A percentile compares a stretch with the other conserved stretches of the same genome.
Evolutionary conservation across 2,797 vertebrate species (phyloP).

Genomic region (Acestrorhynchus altus): DNA sequence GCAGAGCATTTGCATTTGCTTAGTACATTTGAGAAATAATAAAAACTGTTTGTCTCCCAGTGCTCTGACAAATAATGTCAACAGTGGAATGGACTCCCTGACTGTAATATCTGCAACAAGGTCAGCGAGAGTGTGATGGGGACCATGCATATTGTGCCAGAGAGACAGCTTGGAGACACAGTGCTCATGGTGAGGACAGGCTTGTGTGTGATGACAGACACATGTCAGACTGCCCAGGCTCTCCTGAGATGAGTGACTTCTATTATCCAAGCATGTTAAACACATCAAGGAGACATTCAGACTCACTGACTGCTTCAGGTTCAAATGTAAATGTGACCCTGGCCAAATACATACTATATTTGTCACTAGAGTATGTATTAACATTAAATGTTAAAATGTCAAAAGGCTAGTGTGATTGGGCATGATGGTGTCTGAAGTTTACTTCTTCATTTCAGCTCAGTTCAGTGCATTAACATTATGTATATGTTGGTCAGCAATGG

Average conservation of each 20-base stretch:
- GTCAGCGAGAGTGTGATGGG: background rate
- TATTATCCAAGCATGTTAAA: conserved; percentile 9
- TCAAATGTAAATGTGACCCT: background rate
- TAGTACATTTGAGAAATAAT: too few relatives aligned
- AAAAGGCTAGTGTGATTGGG: too few relatives aligned
- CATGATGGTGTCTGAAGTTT: too few relatives aligned
- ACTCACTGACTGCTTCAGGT: background rate
- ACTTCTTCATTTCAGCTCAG: too few relatives aligned
- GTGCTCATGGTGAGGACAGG: conserved; percentile 8
- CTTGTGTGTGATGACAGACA: conserved; percentile 11
- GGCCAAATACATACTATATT: background rate
- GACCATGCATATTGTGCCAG: background rate
- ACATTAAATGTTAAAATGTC: background rate
- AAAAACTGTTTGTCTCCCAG: too few relatives aligned
- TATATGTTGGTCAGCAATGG: too few relatives aligned
- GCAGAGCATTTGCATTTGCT: too few relatives aligned
- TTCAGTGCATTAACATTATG: too few relatives aligned
- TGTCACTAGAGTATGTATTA: background rate
- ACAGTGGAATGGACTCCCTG: background rate
- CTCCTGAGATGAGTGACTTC: background rate
- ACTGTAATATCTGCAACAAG: background rate
- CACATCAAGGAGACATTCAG: background rate
- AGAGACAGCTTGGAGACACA: background rate
- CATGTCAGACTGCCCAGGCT: background rate
- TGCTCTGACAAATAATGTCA: too few relatives aligned